A percentile compares a stretch with the other conserved stretches of the same genome.
phyloP scores from a whole-genome alignment of 2,888 invertebrate species.

The Sminthurides aquaticus region DNA sequence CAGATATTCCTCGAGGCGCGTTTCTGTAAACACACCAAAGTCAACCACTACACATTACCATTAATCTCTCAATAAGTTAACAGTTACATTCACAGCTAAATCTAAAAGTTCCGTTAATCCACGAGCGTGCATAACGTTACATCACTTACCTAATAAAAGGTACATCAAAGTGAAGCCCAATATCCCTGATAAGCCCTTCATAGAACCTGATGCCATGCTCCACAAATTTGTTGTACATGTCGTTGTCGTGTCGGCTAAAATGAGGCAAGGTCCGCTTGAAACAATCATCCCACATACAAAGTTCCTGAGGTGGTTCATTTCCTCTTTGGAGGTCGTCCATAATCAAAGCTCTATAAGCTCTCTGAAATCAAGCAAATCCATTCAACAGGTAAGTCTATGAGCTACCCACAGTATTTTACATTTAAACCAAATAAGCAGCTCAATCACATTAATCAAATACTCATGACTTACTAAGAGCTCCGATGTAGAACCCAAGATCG shows the following conservation, averaged over 20 bases:
- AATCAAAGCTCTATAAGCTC: constrained; percentile 34
- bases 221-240: constrained; percentile 35
- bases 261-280: constrained; percentile 40
- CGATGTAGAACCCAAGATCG: neutral
- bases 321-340: constrained; percentile 36
- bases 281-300: constrained; percentile 40
- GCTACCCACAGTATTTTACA: too few relatives aligned
- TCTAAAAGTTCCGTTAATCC: too few relatives aligned
- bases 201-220: constrained; percentile 40
- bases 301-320: constrained; percentile 30
- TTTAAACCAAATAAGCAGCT: neutral
- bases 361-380: constrained; percentile 22
- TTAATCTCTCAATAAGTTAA: neutral
- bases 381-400: too few relatives aligned
- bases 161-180: constrained; percentile 40
- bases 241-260: constrained; percentile 36
- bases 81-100: neutral
- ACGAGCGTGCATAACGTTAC: too few relatives aligned
- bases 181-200: constrained; percentile 38
- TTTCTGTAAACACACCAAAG: constrained; percentile 45
- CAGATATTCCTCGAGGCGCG: constrained; percentile 29
- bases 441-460: neutral
- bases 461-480: neutral
- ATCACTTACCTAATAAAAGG: constrained; percentile 39
- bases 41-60: neutral